Evolutionary conservation across 2,888 invertebrate species (phyloP).

Genomic region (Tipula unca): DNA sequence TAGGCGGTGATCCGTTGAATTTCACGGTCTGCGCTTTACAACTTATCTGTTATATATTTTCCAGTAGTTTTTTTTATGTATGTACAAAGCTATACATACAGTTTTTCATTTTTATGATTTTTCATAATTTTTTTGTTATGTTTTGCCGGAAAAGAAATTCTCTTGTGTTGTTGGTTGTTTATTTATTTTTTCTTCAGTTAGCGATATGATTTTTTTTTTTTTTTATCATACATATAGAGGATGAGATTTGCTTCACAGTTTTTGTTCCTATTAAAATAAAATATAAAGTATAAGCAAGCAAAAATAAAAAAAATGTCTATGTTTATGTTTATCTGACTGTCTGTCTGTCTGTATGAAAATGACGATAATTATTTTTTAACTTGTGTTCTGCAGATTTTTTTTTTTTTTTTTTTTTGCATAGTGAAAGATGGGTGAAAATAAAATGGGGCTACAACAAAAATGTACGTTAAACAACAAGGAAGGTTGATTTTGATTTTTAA

Average conservation of each 20-base stretch:
- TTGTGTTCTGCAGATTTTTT: neutral
- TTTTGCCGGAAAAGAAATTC: slow-evolving; percentile 14
- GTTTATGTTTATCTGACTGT: slow-evolving; percentile 16
- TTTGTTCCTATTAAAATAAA: neutral
- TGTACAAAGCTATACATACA: too few relatives aligned
- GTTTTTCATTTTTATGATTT: too few relatives aligned
- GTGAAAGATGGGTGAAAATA: neutral
- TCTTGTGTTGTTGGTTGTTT: slow-evolving; percentile 4
- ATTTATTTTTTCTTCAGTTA: neutral
- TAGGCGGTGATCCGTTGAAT: slow-evolving; percentile 19
- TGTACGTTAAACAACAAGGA: neutral
- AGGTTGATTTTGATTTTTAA: neutral
- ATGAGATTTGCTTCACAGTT: neutral
- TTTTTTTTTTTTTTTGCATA: neutral
- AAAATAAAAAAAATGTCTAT: neutral
- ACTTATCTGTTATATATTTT: slow-evolving; percentile 15
- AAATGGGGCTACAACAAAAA: neutral
- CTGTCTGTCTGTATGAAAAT: neutral
- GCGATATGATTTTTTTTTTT: neutral
- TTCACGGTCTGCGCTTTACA: slow-evolving; percentile 18
- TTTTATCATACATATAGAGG: neutral
- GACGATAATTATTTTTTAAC: neutral
- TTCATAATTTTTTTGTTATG: neutral
- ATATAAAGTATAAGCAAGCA: neutral
- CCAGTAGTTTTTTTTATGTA: neutral